Base-by-base conservation (phyloP, 2,888 invertebrate species). In the Chloroclystis v-ata region DNA sequence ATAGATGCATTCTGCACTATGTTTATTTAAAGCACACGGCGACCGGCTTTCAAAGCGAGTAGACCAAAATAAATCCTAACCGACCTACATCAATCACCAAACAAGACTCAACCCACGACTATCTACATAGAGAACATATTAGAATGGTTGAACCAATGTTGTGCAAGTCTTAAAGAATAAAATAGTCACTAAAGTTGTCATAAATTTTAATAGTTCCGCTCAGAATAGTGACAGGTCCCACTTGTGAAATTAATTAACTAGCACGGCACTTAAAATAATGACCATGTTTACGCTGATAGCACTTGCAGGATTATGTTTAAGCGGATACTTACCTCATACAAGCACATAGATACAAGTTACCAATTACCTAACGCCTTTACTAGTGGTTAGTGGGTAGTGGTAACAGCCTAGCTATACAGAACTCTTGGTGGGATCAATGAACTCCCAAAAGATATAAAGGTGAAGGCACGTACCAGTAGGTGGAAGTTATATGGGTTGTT, bases 1-100 rank as follows among this genome's bases (percentile, higher is more conserved):
- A 57, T 56, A 54, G 67, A 72, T 85, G 85, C 85, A 86, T 69
- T 61, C 74, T 86, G 86, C 85, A 85, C 65, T 66, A 61, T 61
- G 55, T 67, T 62, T 82, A 85, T 84, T 84, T 85, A 77, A 63
- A 75, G 75, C 75, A 69, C 69, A 69, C 76, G 61, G 54, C 75
- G 76, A 67, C 73, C 73, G 69, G 72, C 75, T 74, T 77, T 75
- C 63, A 67, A 75, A 72, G 65, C 67, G 65, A 61, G 72, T 67
- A 68, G 69, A 69, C 78, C 63, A 63, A 83, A 86, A 86, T 86
- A 86, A 78, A 76, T 60, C 63, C 69, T 60, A 61, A 63, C 64
- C 83, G 86, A 83, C 86, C 86, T 69, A 87, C 64, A 80, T 85
- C 69, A 52, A 43, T 43, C 57, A 45, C 33, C 62, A 65, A 44